These are phyloP conservation scores for Myotis yumanensis DNA, from an alignment of 2,113 vertebrate species.

Conservation along the genomic window DNA sequence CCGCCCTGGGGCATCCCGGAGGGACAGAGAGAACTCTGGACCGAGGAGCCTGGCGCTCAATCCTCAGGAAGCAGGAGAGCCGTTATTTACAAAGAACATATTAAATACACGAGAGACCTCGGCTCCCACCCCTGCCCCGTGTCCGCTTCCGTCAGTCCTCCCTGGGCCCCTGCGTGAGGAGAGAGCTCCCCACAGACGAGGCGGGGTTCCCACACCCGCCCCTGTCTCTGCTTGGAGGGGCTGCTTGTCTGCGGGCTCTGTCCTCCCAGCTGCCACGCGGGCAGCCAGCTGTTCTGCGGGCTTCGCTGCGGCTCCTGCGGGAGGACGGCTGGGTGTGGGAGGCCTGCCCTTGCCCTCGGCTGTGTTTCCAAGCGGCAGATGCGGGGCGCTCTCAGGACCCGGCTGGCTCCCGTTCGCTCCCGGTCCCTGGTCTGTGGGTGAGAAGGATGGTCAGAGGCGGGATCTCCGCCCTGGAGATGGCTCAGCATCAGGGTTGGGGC, in stretches of 20 bases:
- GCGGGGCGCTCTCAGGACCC: not conserved
- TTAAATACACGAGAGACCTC: not conserved
- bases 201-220: not conserved
- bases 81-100: constrained; percentile 60
- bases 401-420: too few relatives aligned
- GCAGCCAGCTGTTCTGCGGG: too few relatives aligned
- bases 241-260: not conserved
- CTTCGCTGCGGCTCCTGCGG: not conserved
- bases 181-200: not conserved
- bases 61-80: not conserved
- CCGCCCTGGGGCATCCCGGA: too few relatives aligned
- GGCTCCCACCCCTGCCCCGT: not conserved
- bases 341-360: not conserved
- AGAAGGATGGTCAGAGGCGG: not conserved
- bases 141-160: not conserved
- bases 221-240: not conserved
- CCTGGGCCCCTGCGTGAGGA: not conserved
- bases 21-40: not conserved
- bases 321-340: not conserved
- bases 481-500: too few relatives aligned
- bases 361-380: not conserved
- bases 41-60: not conserved
- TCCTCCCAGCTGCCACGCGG: too few relatives aligned
- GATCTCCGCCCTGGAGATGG: not conserved
- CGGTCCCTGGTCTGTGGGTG: constrained; percentile 5